These are phyloP conservation scores for Myripristis jacobus DNA, from an alignment of 2,797 vertebrate genomes.

Conservation along the genomic window DNA sequence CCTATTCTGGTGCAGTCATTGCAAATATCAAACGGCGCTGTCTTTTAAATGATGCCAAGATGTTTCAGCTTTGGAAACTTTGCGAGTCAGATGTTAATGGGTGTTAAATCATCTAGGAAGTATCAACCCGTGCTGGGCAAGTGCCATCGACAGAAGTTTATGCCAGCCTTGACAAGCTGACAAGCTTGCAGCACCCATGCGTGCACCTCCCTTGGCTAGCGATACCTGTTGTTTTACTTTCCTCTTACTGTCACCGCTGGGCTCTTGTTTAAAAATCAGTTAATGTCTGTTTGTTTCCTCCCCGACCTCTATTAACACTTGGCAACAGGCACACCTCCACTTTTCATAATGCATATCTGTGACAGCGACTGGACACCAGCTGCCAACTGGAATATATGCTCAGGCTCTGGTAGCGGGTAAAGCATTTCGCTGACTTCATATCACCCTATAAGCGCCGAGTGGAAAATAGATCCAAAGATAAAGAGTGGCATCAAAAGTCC, in stretches of 20 bases:
- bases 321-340: constrained; percentile 52
- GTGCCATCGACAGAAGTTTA: not conserved
- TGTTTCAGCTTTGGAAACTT: not conserved
- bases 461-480: constrained; percentile 28
- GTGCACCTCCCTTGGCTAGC: not conserved
- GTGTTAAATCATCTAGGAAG: not conserved
- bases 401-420: constrained; percentile 40
- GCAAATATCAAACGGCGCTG: not conserved
- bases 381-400: constrained; percentile 50
- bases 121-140: not conserved
- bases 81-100: not conserved
- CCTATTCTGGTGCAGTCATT: not conserved
- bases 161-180: constrained; percentile 7
- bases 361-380: constrained; percentile 29
- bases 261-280: constrained; percentile 54
- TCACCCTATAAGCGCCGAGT: constrained; percentile 44
- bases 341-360: constrained; percentile 47
- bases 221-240: constrained; percentile 44
- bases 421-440: constrained; percentile 57
- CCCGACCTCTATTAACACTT: constrained; percentile 73
- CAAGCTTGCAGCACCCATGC: not conserved
- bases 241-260: constrained; percentile 18
- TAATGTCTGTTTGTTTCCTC: constrained; percentile 61
- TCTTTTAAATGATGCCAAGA: not conserved
- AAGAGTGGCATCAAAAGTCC: constrained; percentile 56